A percentile compares a stretch with the other conserved stretches of the same genome.
Conservation (phyloP, 23 tunicate species). For the Botrylloides violaceus region DNA sequence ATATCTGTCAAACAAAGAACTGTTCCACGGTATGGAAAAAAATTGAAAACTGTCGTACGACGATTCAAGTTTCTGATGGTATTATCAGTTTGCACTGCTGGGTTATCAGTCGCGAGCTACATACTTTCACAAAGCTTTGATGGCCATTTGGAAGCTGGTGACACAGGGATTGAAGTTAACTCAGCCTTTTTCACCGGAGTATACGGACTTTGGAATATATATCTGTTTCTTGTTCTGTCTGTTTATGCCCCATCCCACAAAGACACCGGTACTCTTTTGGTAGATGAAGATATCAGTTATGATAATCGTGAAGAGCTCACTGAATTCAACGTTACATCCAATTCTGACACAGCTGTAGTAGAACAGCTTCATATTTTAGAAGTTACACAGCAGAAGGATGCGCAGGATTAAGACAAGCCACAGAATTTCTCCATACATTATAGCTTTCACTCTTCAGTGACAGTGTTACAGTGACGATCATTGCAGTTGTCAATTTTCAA, state of each 20-base stretch:
- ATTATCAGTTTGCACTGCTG: conserved; percentile 56
- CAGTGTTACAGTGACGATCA: no score
- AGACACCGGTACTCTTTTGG: conserved; percentile 22
- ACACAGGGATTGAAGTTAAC: conserved; percentile 1
- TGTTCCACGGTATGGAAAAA: conserved; percentile 24
- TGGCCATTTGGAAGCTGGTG: conserved; percentile 33
- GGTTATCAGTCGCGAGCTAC: conserved; percentile 57
- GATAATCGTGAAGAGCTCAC: conserved; percentile 11
- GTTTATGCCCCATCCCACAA: conserved; percentile 94
- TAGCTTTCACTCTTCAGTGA: no score
- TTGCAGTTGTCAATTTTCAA: no score
- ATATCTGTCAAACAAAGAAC: conserved; percentile 60
- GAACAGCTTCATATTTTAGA: conserved; percentile 18
- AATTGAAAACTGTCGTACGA: conserved; percentile 30
- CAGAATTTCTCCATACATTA: no score
- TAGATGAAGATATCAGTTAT: not conserved
- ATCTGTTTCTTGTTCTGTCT: conserved; percentile 53
- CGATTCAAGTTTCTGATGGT: conserved; percentile 54
- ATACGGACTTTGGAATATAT: conserved; percentile 90
- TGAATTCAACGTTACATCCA: not conserved
- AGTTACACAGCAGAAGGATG: conserved; percentile 11
- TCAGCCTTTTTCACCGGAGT: conserved; percentile 85
- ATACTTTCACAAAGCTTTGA: conserved; percentile 64
- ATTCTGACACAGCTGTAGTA: not conserved
- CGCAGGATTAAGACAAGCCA: conserved; percentile 16